Conservation (phyloP, 2,888 invertebrate species). For the Gymnoscelis rufifasciata region DNA sequence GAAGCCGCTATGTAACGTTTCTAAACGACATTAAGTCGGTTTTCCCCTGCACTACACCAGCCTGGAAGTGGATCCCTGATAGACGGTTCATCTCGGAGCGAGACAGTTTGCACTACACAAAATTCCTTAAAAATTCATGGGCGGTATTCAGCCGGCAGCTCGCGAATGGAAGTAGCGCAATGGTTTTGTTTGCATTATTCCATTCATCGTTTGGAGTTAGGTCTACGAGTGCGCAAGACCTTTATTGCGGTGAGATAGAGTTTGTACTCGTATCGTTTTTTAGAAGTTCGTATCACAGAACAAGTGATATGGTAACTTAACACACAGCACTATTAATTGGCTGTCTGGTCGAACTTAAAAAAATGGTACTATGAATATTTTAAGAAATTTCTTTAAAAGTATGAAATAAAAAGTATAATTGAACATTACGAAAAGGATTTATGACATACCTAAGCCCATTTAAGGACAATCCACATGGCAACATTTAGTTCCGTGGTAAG, state of each 20-base stretch:
- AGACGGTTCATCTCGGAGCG: conserved; percentile 45
- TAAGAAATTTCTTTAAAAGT: too few species aligned
- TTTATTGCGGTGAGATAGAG: conserved; percentile 11
- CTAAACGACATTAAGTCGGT: too few species aligned
- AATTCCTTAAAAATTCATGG: conserved; percentile 53
- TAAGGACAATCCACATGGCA: too few species aligned
- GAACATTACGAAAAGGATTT: too few species aligned
- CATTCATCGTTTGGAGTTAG: conserved; percentile 18
- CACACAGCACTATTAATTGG: too few species aligned
- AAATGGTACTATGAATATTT: too few species aligned
- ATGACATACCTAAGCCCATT: too few species aligned
- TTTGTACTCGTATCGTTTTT: background rate
- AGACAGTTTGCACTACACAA: conserved; percentile 49
- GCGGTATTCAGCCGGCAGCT: conserved; percentile 43
- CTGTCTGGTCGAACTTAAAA: background rate
- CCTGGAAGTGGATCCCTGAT: conserved; percentile 6
- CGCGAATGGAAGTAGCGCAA: conserved; percentile 33
- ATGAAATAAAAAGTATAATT: too few species aligned
- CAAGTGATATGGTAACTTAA: too few species aligned
- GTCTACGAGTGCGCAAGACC: conserved; percentile 9
- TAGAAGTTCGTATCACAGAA: too few species aligned
- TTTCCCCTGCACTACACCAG: background rate
- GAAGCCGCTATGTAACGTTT: too few species aligned
- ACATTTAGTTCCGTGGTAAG: background rate
- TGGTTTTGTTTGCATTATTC: conserved; percentile 30